Percentiles rank a stretch among this genome's conserved stretches.
These are phyloP conservation scores for Drosophila lini DNA, from an alignment of 1,140 invertebrate genomes.

Conservation along the genomic window DNA sequence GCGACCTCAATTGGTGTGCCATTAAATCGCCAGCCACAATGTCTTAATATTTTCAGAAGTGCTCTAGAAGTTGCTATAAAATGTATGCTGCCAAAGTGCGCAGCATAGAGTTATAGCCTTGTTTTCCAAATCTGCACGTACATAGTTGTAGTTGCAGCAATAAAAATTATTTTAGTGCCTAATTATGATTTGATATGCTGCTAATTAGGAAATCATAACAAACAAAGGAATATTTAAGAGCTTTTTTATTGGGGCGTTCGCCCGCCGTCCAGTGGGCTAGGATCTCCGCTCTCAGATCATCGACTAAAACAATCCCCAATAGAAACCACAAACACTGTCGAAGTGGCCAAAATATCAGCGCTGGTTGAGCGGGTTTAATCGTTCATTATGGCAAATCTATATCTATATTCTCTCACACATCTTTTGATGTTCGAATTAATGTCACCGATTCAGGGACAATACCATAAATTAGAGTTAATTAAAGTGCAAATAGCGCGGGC, in stretches of 20 bases:
- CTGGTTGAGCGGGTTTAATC: constrained; percentile 49
- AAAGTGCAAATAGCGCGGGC: constrained; percentile 39
- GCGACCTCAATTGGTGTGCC: constrained; percentile 61
- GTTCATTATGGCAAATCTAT: constrained; percentile 17
- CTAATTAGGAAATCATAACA: constrained; percentile 67
- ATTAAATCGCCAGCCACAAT: constrained; percentile 52
- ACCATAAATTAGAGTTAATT: constrained; percentile 75
- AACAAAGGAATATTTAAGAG: constrained; percentile 32
- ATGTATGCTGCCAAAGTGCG: constrained; percentile 60
- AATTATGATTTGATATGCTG: constrained; percentile 71
- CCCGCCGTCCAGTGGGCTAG: constrained; percentile 33
- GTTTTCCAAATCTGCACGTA: constrained; percentile 55
- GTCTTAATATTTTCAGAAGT: constrained; percentile 37
- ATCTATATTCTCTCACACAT: constrained; percentile 26
- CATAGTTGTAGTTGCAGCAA: constrained; percentile 29
- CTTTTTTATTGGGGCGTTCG: constrained; percentile 44
- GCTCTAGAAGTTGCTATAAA: constrained; percentile 45
- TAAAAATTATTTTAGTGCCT: constrained; percentile 60
- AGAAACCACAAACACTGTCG: constrained; percentile 1
- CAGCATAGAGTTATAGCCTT: constrained; percentile 62
- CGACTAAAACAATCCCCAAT: constrained; percentile 32
- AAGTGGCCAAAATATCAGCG: constrained; percentile 14
- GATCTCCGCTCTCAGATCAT: constrained; percentile 44
- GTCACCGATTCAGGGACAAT: constrained; percentile 54
- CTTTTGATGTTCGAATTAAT: constrained; percentile 36